Evolutionary conservation across 2,113 vertebrate species (phyloP).

Genomic region (Marcusenius ussheri): DNA sequence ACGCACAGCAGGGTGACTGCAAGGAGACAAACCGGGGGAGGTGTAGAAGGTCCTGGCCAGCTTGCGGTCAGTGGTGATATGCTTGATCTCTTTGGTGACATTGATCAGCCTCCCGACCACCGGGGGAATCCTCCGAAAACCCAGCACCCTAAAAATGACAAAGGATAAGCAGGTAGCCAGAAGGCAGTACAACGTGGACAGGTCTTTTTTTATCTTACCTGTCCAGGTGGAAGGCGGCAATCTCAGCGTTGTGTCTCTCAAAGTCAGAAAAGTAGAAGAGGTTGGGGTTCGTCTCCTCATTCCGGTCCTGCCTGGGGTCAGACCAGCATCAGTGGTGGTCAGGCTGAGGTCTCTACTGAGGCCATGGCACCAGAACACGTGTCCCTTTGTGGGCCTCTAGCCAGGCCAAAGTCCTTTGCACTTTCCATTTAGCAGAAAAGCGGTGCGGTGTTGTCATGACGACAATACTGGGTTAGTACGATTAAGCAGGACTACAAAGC

Average conservation of each 20-base stretch:
- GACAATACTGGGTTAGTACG: background rate
- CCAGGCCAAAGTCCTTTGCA: background rate
- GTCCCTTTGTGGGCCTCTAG: background rate
- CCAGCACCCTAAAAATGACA: conserved; percentile 58
- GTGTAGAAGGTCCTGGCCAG: conserved; percentile 71
- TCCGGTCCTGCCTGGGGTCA: conserved; percentile 60
- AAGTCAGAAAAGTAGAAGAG: conserved; percentile 84
- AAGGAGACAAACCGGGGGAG: conserved; percentile 59
- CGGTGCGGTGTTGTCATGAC: background rate
- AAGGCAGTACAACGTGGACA: background rate
- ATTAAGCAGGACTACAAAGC: background rate
- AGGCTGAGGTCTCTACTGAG: background rate
- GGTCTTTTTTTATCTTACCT: conserved; percentile 48
- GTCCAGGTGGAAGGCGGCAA: conserved; percentile 75
- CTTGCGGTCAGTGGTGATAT: conserved; percentile 71
- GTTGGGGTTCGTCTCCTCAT: conserved; percentile 71
- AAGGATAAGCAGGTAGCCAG: background rate
- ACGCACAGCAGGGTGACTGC: conserved; percentile 5
- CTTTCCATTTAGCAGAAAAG: background rate
- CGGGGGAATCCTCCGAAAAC: conserved; percentile 69
- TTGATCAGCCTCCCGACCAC: conserved; percentile 67
- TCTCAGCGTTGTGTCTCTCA: conserved; percentile 77
- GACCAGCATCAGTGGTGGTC: background rate
- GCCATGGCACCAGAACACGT: background rate
- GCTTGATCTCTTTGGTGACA: conserved; percentile 67